Evolutionary conservation across 2,888 invertebrate genomes (phyloP).

Genomic region (Oasisia sp.): DNA sequence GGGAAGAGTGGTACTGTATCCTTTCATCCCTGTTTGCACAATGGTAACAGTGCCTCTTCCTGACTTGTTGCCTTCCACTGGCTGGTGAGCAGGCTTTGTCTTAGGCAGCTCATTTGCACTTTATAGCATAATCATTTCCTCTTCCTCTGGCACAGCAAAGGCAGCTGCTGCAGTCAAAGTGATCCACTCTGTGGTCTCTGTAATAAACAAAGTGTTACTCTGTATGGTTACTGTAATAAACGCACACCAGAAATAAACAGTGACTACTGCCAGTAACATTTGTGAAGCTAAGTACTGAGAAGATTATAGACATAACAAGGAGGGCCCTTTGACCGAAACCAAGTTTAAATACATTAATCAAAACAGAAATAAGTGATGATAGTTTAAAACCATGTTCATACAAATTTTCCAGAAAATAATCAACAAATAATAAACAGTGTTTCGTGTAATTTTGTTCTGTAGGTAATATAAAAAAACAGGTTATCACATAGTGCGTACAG

Average conservation of each 20-base stretch:
- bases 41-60: not conserved
- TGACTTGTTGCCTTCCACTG: not conserved
- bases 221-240: not conserved
- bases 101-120: not conserved
- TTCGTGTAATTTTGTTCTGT: too few relatives aligned
- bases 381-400: too few relatives aligned
- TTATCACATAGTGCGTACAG: not conserved
- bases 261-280: not conserved
- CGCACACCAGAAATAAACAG: not conserved
- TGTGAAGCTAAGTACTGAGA: not conserved
- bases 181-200: not conserved
- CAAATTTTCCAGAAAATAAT: too few relatives aligned
- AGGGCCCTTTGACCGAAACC: too few relatives aligned
- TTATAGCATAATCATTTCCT: not conserved
- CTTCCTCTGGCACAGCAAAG: not conserved
- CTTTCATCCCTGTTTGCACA: slow-evolving; percentile 17
- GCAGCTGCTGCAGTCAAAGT: not conserved
- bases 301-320: not conserved
- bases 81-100: not conserved
- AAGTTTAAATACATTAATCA: not conserved
- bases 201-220: not conserved
- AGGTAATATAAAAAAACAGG: too few relatives aligned
- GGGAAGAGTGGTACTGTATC: not conserved
- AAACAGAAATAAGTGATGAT: not conserved
- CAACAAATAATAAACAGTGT: too few relatives aligned